phyloP scores from a whole-genome alignment of 2,113 vertebrate species.

The Andinoacara biseriatus region DNA sequence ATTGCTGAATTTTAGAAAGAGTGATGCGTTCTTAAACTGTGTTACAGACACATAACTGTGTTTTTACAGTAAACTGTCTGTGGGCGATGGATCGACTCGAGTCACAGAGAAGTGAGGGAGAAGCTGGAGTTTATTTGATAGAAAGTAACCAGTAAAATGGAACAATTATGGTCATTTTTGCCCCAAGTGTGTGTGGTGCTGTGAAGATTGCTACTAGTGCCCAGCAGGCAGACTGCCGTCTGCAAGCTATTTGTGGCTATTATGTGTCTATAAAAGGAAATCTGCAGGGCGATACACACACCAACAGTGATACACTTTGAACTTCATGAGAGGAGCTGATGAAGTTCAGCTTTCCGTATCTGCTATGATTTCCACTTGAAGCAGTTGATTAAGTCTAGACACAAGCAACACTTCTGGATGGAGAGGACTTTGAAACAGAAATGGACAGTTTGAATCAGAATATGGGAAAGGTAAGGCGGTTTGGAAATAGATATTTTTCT shows the following conservation, averaged over 20 bases:
- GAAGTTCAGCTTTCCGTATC: constrained; percentile 34
- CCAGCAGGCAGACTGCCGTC: constrained; percentile 82
- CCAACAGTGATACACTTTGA: constrained; percentile 71
- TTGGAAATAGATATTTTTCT: neutral
- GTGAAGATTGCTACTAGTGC: constrained; percentile 80
- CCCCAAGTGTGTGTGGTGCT: neutral
- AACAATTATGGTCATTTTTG: neutral
- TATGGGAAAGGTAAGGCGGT: constrained; percentile 68
- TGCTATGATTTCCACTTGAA: constrained; percentile 23
- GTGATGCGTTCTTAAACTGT: neutral
- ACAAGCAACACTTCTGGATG: neutral
- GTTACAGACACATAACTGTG: neutral
- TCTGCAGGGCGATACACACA: constrained; percentile 61
- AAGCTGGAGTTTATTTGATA: neutral
- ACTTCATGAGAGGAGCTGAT: constrained; percentile 71
- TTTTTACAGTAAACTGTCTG: neutral
- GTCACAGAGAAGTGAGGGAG: neutral
- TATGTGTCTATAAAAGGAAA: constrained; percentile 94
- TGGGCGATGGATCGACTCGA: neutral
- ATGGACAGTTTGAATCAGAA: constrained; percentile 58
- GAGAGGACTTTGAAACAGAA: neutral
- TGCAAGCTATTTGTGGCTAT: constrained; percentile 89
- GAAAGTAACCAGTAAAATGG: neutral
- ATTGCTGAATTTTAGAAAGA: neutral
- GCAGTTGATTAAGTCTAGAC: constrained; percentile 5